phyloP scores from a whole-genome alignment of 2,797 vertebrate species.

The Avahi laniger region DNA sequence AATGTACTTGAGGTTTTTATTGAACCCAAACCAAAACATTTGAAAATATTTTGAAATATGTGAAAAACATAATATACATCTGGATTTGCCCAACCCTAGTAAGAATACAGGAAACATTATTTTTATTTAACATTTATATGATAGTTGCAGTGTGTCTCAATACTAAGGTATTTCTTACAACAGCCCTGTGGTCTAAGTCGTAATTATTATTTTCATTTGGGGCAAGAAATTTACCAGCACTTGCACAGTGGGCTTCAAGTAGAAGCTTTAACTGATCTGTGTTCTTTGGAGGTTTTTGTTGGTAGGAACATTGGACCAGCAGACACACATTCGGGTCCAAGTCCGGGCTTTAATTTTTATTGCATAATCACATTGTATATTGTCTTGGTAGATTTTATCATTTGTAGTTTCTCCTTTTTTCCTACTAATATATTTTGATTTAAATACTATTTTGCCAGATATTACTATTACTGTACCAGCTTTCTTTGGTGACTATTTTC shows the following conservation, averaged over 20 bases:
- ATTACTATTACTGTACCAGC: neutral
- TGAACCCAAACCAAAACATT: slow-evolving; percentile 81
- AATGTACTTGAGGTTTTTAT: slow-evolving; percentile 79
- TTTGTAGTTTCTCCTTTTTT: neutral
- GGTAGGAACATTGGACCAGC: neutral
- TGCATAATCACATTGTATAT: neutral
- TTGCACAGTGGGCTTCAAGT: neutral
- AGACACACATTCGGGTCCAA: neutral
- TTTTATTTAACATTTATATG: slow-evolving; percentile 78
- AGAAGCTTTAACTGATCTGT: neutral
- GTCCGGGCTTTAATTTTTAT: slow-evolving; percentile 23
- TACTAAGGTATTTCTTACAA: slow-evolving; percentile 72
- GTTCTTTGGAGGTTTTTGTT: neutral
- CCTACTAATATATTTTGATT: neutral
- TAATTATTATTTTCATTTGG: slow-evolving; percentile 71
- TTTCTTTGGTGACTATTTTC: neutral
- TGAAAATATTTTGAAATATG: slow-evolving; percentile 82
- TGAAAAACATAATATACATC: slow-evolving; percentile 79
- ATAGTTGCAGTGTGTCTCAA: slow-evolving; percentile 68
- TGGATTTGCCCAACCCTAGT: slow-evolving; percentile 73
- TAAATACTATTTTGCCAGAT: neutral
- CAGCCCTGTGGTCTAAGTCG: slow-evolving; percentile 60
- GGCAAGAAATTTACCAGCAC: slow-evolving; percentile 44
- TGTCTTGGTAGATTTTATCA: slow-evolving; percentile 27
- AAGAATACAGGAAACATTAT: slow-evolving; percentile 75